A percentile compares a stretch with the other conserved stretches of the same genome.
These are phyloP conservation scores for Yponomeuta plumbellus DNA, from an alignment of 2,888 invertebrate species.

Conservation along the genomic window DNA sequence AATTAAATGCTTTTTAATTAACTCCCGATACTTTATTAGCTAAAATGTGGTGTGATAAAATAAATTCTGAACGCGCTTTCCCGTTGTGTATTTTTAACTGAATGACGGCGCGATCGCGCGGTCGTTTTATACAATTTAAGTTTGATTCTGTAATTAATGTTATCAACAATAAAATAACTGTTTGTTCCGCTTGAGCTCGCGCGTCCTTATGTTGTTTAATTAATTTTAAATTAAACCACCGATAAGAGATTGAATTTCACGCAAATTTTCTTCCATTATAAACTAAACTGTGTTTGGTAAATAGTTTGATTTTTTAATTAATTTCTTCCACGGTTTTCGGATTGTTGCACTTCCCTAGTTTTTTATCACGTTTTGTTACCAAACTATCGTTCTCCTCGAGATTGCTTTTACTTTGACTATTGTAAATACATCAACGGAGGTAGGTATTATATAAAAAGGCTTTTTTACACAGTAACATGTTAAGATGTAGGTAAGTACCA, in stretches of 20 bases:
- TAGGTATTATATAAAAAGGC: not conserved
- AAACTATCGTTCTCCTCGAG: not conserved
- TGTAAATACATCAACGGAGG: not conserved
- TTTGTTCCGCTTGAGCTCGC: conserved; percentile 25
- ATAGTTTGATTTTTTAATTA: conserved; percentile 73
- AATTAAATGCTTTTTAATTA: conserved; percentile 67
- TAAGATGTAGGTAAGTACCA: too few species aligned
- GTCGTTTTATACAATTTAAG: not conserved
- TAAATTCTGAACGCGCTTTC: conserved; percentile 38
- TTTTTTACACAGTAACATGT: not conserved
- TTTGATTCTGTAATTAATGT: conserved; percentile 38
- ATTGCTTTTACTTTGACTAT: not conserved
- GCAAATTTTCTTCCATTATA: conserved; percentile 66
- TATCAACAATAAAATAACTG: conserved; percentile 52
- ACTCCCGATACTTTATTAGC: conserved; percentile 75
- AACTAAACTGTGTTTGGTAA: conserved; percentile 71
- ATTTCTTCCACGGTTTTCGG: conserved; percentile 26
- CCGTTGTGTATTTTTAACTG: conserved; percentile 40
- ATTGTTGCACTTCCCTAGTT: not conserved
- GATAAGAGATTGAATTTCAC: conserved; percentile 68
- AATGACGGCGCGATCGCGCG: conserved; percentile 21
- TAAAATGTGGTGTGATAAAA: conserved; percentile 60
- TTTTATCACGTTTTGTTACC: not conserved
- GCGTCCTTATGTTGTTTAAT: conserved; percentile 43
- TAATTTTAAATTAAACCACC: conserved; percentile 55